Percentiles rank a stretch among this genome's conserved stretches.
Evolutionary conservation across 2,797 vertebrate species (phyloP).

Genomic region (Propithecus perrieri): DNA sequence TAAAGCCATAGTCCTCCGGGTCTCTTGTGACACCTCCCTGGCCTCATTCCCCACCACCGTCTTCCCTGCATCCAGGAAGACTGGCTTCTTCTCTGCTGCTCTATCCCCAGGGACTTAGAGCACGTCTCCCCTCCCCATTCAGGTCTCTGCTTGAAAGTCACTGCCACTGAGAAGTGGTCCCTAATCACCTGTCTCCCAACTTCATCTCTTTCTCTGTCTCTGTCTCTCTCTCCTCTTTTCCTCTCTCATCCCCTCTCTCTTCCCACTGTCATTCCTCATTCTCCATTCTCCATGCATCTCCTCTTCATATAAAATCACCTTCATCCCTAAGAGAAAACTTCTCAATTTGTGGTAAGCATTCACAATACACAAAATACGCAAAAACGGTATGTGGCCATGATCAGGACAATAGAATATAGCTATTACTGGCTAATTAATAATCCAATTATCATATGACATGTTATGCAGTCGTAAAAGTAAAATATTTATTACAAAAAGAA

Average conservation of each 20-base stretch:
- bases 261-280: neutral
- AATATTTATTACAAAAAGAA: conserved; percentile 3
- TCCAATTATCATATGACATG: neutral
- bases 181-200: neutral
- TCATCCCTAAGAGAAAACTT: neutral
- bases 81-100: neutral
- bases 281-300: fast-evolving
- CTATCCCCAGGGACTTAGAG: neutral
- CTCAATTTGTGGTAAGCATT: neutral
- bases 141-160: neutral
- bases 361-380: neutral
- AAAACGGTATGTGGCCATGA: neutral
- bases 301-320: neutral
- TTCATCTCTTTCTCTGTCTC: fast-evolving
- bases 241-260: fast-evolving
- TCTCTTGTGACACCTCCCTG: neutral
- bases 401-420: neutral
- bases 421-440: neutral
- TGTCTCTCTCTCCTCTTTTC: neutral
- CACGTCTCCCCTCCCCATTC: neutral
- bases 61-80: neutral
- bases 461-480: neutral
- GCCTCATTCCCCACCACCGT: neutral
- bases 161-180: neutral
- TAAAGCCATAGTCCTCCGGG: neutral